A percentile compares a stretch with the other conserved stretches of the same genome.
These are phyloP conservation scores for Amiota communis DNA, from an alignment of 2,888 invertebrate species.

Conservation along the genomic window DNA sequence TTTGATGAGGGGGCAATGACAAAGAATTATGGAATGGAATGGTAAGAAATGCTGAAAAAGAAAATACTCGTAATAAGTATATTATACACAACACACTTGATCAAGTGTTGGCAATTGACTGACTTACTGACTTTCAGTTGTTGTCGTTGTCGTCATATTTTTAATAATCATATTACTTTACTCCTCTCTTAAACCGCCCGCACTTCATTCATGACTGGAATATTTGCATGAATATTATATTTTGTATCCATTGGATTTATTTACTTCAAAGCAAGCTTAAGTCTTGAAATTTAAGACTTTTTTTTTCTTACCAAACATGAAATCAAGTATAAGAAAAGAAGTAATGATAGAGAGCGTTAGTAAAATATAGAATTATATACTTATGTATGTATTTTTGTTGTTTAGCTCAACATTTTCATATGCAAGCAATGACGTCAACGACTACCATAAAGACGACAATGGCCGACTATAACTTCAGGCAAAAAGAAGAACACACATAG, in stretches of 20 bases:
- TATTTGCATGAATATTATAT: too few relatives aligned
- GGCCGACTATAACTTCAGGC: neutral
- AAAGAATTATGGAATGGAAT: too few relatives aligned
- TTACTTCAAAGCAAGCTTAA: neutral
- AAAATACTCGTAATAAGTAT: too few relatives aligned
- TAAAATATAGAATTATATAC: constrained; percentile 3
- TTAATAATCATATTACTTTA: neutral
- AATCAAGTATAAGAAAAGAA: neutral
- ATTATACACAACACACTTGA: neutral
- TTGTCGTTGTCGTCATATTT: constrained; percentile 46
- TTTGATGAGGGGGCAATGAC: too few relatives aligned
- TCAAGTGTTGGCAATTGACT: constrained; percentile 61
- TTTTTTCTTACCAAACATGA: constrained; percentile 8
- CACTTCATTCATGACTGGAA: too few relatives aligned
- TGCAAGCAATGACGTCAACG: constrained; percentile 8
- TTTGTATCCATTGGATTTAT: too few relatives aligned
- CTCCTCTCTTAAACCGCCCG: too few relatives aligned
- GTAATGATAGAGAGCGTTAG: neutral
- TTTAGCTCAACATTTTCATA: constrained; percentile 11
- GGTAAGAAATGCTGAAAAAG: neutral
- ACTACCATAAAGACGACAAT: neutral
- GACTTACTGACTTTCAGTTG: constrained; percentile 60
- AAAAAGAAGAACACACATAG: neutral
- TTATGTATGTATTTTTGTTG: neutral
- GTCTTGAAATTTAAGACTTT: constrained; percentile 13